These are phyloP conservation scores for Orchesella flavescens DNA, from an alignment of 2,888 invertebrate species.

Conservation along the genomic window DNA sequence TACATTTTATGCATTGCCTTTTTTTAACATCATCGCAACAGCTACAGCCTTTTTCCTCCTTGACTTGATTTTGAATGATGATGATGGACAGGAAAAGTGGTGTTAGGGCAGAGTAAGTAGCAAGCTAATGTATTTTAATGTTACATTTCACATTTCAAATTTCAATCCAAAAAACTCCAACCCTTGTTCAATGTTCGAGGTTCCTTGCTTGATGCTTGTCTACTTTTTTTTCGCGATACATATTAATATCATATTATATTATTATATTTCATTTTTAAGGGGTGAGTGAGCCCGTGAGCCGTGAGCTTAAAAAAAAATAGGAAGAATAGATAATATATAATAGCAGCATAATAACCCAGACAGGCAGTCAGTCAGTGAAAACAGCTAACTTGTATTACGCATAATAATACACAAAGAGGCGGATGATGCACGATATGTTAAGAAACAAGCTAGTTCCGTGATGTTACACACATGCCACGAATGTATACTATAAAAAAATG, in stretches of 20 bases:
- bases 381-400: constrained; percentile 57
- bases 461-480: constrained; percentile 3
- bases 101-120: constrained; percentile 22
- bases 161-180: background rate
- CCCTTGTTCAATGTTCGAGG: too few relatives aligned
- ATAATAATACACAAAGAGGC: constrained; percentile 29
- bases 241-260: too few relatives aligned
- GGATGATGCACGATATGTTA: constrained; percentile 14
- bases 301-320: background rate
- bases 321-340: constrained; percentile 21
- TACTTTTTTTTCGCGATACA: constrained; percentile 15
- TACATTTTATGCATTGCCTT: too few relatives aligned
- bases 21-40: too few relatives aligned
- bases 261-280: too few relatives aligned
- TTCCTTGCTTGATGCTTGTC: too few relatives aligned
- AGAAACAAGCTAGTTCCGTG: constrained; percentile 32
- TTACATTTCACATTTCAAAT: too few relatives aligned
- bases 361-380: background rate
- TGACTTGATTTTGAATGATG: constrained; percentile 8
- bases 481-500: background rate
- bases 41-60: background rate
- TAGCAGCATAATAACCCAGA: constrained; percentile 39
- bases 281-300: constrained; percentile 19
- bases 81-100: constrained; percentile 52
- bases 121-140: constrained; percentile 1